phyloP scores from a whole-genome alignment of 2,113 vertebrate genomes.

The Gambusia affinis region DNA sequence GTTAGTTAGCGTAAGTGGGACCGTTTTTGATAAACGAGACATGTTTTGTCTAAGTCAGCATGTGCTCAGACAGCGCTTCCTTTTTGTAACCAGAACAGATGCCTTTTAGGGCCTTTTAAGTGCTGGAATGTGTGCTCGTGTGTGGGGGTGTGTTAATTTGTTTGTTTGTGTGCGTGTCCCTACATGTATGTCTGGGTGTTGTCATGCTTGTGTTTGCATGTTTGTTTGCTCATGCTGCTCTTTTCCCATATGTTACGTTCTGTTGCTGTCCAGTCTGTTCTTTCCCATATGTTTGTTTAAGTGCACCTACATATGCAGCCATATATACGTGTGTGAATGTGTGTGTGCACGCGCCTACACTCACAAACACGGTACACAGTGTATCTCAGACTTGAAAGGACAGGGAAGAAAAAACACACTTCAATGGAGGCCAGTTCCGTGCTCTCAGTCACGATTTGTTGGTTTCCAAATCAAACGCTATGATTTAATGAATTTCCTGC shows the following conservation, averaged over 20 bases:
- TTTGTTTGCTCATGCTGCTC: conserved; percentile 44
- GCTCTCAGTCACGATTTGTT: conserved; percentile 79
- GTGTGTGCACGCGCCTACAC: conserved; percentile 65
- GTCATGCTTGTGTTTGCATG: conserved; percentile 38
- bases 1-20: conserved; percentile 43
- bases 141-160: conserved; percentile 39
- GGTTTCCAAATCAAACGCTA: conserved; percentile 82
- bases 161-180: neutral
- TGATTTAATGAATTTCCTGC: conserved; percentile 84
- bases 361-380: conserved; percentile 74
- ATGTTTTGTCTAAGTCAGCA: conserved; percentile 84
- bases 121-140: conserved; percentile 62
- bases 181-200: conserved; percentile 21
- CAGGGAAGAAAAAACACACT: conserved; percentile 73
- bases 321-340: conserved; percentile 29
- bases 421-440: conserved; percentile 78
- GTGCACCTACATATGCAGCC: conserved; percentile 31
- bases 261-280: conserved; percentile 30
- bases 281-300: conserved; percentile 58
- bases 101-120: conserved; percentile 79
- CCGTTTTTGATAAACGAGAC: conserved; percentile 66
- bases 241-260: conserved; percentile 53
- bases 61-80: conserved; percentile 82
- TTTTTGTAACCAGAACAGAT: conserved; percentile 81
- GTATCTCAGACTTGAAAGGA: conserved; percentile 76